A percentile compares a stretch with the other conserved stretches of the same genome.
Conservation (phyloP, 2,797 vertebrate genomes). For the Pangasius krempfi region DNA sequence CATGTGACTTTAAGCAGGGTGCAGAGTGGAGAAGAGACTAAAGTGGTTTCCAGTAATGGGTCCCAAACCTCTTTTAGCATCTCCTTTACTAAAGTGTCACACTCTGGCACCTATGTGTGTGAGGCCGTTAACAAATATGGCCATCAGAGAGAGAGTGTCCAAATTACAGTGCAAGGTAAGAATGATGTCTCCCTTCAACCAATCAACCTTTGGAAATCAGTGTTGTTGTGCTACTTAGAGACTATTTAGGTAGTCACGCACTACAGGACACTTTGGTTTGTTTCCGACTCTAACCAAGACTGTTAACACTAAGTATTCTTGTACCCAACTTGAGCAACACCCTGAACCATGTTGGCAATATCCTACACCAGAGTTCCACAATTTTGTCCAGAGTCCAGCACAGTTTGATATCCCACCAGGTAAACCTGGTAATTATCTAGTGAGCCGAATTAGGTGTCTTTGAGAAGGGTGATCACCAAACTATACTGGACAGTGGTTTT, state of each 20-base stretch:
- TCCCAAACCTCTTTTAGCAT: slow-evolving; percentile 73
- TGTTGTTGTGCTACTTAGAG: background rate
- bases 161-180: slow-evolving; percentile 79
- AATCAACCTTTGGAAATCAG: background rate
- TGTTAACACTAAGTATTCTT: background rate
- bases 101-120: slow-evolving; percentile 82
- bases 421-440: background rate
- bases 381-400: background rate
- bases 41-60: slow-evolving; percentile 62
- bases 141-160: slow-evolving; percentile 62
- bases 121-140: slow-evolving; percentile 78
- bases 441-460: background rate
- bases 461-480: background rate
- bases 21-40: slow-evolving; percentile 45
- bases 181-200: slow-evolving; percentile 19
- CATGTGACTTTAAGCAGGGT: slow-evolving; percentile 74
- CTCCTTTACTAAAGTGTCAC: slow-evolving; percentile 62
- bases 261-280: background rate
- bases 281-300: background rate
- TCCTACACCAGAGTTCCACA: background rate
- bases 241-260: background rate
- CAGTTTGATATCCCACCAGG: background rate
- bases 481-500: background rate
- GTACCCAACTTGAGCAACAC: background rate
- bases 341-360: background rate